Evolutionary conservation across 2,113 vertebrate species (phyloP).

Genomic region (Bujurquina vittata): DNA sequence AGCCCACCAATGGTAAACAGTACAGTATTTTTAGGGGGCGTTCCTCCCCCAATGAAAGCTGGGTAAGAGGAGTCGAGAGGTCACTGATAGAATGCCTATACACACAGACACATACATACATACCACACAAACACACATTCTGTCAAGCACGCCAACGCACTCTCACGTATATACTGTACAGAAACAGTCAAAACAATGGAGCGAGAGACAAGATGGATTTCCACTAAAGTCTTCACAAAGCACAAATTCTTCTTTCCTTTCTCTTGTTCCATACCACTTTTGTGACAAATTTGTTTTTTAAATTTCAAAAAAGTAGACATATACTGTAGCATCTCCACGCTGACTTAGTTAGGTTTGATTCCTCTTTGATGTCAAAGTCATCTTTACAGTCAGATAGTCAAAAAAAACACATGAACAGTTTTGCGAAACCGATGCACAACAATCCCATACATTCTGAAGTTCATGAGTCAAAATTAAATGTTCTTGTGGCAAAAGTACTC

Average conservation of each 20-base stretch:
- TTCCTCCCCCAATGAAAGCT: constrained; percentile 79
- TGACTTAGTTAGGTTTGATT: constrained; percentile 70
- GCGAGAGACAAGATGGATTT: constrained; percentile 77
- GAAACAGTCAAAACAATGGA: constrained; percentile 81
- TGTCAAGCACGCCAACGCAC: constrained; percentile 90
- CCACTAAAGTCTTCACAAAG: constrained; percentile 79
- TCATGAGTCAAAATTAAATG: constrained; percentile 75
- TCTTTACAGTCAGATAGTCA: constrained; percentile 76
- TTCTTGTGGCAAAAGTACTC: constrained; percentile 75
- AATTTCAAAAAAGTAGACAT: constrained; percentile 77
- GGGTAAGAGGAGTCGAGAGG: constrained; percentile 81
- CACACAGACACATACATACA: constrained; percentile 87
- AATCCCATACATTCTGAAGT: constrained; percentile 82
- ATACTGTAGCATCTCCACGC: constrained; percentile 76
- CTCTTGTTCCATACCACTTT: constrained; percentile 72
- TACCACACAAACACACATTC: constrained; percentile 85
- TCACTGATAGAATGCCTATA: constrained; percentile 99
- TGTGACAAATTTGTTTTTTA: constrained; percentile 69
- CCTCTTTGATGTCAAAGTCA: constrained; percentile 75
- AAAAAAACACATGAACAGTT: constrained; percentile 75
- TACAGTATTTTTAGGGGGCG: constrained; percentile 89
- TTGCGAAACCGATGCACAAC: constrained; percentile 77
- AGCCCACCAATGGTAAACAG: constrained; percentile 89
- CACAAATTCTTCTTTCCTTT: constrained; percentile 75
- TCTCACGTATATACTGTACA: constrained; percentile 89